Evolutionary conservation across 2,888 invertebrate genomes (phyloP).

Genomic region (Parnassius mnemosyne): DNA sequence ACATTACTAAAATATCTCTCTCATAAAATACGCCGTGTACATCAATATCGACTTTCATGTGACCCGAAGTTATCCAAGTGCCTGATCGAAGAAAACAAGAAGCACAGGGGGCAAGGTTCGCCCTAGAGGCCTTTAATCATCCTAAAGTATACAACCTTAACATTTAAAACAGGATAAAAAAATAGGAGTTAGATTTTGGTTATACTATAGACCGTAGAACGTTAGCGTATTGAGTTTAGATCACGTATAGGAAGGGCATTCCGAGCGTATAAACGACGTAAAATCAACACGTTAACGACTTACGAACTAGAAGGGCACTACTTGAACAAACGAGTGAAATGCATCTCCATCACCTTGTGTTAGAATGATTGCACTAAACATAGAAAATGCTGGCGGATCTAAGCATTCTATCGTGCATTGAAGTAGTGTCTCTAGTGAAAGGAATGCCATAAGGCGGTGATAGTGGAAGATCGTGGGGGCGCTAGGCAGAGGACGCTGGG

Average conservation of each 20-base stretch:
- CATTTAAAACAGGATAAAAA: slow-evolving; percentile 79
- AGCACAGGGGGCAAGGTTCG: slow-evolving; percentile 69
- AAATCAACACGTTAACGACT: slow-evolving; percentile 7
- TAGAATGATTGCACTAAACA: slow-evolving; percentile 28
- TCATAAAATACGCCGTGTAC: slow-evolving; percentile 17
- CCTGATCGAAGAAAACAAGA: slow-evolving; percentile 74
- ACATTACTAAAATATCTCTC: slow-evolving; percentile 14
- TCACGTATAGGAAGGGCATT: background rate
- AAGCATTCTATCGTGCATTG: slow-evolving; percentile 45
- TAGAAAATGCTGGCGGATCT: slow-evolving; percentile 36
- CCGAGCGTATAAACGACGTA: background rate
- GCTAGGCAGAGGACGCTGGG: slow-evolving; percentile 69
- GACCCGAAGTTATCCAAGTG: slow-evolving; percentile 33
- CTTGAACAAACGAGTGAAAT: slow-evolving; percentile 15
- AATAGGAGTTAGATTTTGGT: slow-evolving; percentile 79
- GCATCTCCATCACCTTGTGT: background rate
- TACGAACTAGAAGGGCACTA: slow-evolving; percentile 6
- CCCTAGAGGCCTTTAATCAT: slow-evolving; percentile 58
- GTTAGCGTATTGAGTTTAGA: background rate
- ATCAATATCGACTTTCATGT: slow-evolving; percentile 2
- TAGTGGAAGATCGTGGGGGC: slow-evolving; percentile 72
- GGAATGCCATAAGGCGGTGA: slow-evolving; percentile 66
- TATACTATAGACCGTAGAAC: slow-evolving; percentile 56
- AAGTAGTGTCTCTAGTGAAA: slow-evolving; percentile 52
- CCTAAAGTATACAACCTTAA: slow-evolving; percentile 73